Conservation (phyloP, 2,113 vertebrate species). For the Tragelaphus scriptus region DNA sequence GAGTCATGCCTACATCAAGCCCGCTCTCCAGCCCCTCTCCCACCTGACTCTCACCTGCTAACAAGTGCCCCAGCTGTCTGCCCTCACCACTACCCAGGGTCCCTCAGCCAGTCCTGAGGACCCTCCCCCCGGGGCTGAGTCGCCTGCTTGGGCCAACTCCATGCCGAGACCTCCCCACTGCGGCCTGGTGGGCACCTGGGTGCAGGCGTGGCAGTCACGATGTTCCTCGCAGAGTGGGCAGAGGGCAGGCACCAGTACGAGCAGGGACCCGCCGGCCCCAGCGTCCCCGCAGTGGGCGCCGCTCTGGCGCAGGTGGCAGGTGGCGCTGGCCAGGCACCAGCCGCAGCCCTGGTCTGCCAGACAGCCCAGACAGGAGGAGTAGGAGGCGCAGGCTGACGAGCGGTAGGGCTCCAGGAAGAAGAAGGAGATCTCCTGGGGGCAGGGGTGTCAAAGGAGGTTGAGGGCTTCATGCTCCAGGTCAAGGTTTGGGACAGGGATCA, state of each 20-base stretch:
- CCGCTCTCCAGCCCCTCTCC: neutral
- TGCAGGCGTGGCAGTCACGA: constrained; percentile 90
- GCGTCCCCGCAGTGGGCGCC: constrained; percentile 57
- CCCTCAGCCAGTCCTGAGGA: neutral
- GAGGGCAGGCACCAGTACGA: constrained; percentile 87
- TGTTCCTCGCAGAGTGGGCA: constrained; percentile 92
- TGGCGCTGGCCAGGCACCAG: constrained; percentile 87
- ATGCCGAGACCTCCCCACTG: neutral
- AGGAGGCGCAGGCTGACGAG: constrained; percentile 83
- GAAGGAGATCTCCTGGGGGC: constrained; percentile 90
- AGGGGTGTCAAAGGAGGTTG: neutral
- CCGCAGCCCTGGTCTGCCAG: constrained; percentile 92
- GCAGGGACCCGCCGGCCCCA: constrained; percentile 74
- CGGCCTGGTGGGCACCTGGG: constrained; percentile 77
- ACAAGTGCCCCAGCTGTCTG: neutral
- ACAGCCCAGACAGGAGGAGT: constrained; percentile 90
- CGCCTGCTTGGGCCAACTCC: neutral
- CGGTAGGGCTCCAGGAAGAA: constrained; percentile 92
- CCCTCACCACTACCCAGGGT: neutral
- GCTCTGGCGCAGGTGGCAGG: constrained; percentile 82
- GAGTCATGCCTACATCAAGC: neutral
- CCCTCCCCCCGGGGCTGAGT: rapidly evolving
- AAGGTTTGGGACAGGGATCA: neutral
- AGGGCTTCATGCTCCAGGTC: neutral
- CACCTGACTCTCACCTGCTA: neutral